Base-by-base conservation (phyloP, 2,113 vertebrate species). In the Pterocles orientalis region DNA sequence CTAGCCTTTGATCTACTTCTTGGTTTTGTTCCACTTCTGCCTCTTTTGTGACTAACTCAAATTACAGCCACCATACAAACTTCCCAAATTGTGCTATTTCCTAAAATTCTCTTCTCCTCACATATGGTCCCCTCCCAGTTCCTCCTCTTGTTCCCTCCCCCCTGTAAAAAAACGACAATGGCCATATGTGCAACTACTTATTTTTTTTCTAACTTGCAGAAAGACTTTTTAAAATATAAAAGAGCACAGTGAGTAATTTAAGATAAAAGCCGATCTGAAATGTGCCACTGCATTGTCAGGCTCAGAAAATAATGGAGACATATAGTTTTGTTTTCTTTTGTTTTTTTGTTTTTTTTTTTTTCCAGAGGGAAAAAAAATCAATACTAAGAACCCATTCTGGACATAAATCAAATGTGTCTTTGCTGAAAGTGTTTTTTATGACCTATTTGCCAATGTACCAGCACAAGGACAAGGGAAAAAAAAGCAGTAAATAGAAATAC, bases 381-480 rank as follows among this genome's bases (percentile, higher is more conserved):
- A 98, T 98, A 98, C 86, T 87, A 93, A 96, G 95, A 95, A 97
- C 91, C 82, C 93, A 93, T 96, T 96, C 95, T 94, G 83, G 88
- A 97, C 96, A 97, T 98, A 98, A 97, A 98, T 98, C 98, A 97
- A 97, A 97, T 54, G 72, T 94, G 97, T 97, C 97, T 97, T 96
- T 96, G 94, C 95, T 97, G 95, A 94, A 97, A 96, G 91, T 96
- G 86, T 94, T 96, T 97, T 98, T 97, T 97, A 97, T 96, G 94
- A 97, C 97, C 97, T 97, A 96, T 97, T 96, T 97, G 96, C 95
- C 95, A 92, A 95, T 92, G 94, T 96, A 95, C 90, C 81, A 93
- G 83, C 90, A 95, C 92, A 96, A 93, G 96, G 94, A 96, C 90
- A 94, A 66, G 92, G 47, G 51, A 48, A 78, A 92, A 94, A 60